A percentile compares a stretch with the other conserved stretches of the same genome.
Evolutionary conservation across 2,113 vertebrate species (phyloP).

Genomic region (Dinomys branickii): DNA sequence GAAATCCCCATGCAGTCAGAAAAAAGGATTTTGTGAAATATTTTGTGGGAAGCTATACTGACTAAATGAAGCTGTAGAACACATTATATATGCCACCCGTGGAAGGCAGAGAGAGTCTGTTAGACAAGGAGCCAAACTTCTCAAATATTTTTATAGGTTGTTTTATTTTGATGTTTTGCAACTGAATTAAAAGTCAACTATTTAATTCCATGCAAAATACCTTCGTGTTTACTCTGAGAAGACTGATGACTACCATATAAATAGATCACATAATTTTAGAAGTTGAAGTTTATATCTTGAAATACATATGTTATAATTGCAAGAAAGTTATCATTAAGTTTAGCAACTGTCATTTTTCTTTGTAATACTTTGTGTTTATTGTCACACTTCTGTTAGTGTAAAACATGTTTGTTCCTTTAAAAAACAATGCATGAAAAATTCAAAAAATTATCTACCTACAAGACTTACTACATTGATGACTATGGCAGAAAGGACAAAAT

Average conservation of each 20-base stretch:
- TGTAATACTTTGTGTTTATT: slow-evolving; percentile 6
- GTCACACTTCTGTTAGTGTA: slow-evolving; percentile 2
- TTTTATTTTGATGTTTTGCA: slow-evolving; percentile 22
- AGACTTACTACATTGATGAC: not conserved
- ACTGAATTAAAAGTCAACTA: not conserved
- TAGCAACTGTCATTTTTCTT: slow-evolving; percentile 8
- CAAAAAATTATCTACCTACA: not conserved
- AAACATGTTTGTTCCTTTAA: not conserved
- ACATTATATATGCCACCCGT: not conserved
- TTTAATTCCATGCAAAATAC: not conserved
- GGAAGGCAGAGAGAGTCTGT: not conserved
- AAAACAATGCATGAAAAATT: slow-evolving; percentile 21
- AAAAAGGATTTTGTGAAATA: not conserved
- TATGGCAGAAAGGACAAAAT: not conserved
- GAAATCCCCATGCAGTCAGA: not conserved
- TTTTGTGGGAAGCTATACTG: not conserved
- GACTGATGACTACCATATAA: not conserved
- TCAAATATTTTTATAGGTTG: not conserved
- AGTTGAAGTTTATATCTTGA: not conserved
- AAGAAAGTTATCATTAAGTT: not conserved
- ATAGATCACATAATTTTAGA: slow-evolving; percentile 16
- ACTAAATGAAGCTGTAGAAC: not conserved
- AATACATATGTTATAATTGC: not conserved
- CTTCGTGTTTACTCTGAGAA: not conserved
- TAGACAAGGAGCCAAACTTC: not conserved